phyloP scores from a whole-genome alignment of 2,888 invertebrate species.

The Xestoiulus laeticollis region DNA sequence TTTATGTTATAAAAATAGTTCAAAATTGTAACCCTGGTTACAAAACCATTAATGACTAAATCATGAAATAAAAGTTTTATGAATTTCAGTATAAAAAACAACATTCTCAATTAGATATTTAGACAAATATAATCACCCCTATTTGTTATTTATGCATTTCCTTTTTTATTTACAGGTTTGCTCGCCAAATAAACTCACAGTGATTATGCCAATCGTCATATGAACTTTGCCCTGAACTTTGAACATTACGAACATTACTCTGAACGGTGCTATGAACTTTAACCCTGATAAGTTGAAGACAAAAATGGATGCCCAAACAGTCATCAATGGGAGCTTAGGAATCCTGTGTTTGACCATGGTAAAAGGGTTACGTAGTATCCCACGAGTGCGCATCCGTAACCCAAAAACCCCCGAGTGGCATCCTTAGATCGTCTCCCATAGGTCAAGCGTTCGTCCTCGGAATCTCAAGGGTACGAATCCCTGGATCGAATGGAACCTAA shows the following conservation, averaged over 20 bases:
- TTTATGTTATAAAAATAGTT: no score
- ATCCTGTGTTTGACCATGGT: neutral
- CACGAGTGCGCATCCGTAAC: neutral
- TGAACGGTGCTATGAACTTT: neutral
- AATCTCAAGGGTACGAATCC: neutral
- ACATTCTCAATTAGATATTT: no score
- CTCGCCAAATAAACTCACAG: neutral
- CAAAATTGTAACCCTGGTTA: no score
- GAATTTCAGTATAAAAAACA: no score
- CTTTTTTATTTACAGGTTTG: neutral
- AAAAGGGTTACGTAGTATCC: neutral
- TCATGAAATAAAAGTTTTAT: no score
- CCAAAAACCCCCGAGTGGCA: neutral
- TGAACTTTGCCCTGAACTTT: no score
- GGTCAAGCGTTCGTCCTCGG: neutral
- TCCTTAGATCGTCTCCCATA: neutral
- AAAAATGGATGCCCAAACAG: neutral
- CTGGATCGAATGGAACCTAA: neutral
- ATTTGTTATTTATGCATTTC: neutral
- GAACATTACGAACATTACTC: no score
- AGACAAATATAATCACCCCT: no score
- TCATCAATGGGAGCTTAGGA: neutral
- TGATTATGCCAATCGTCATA: no score
- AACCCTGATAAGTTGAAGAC: neutral
- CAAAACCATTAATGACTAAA: no score